Evolutionary conservation across 2,797 vertebrate species (phyloP).

Genomic region (Fundulus diaphanus): DNA sequence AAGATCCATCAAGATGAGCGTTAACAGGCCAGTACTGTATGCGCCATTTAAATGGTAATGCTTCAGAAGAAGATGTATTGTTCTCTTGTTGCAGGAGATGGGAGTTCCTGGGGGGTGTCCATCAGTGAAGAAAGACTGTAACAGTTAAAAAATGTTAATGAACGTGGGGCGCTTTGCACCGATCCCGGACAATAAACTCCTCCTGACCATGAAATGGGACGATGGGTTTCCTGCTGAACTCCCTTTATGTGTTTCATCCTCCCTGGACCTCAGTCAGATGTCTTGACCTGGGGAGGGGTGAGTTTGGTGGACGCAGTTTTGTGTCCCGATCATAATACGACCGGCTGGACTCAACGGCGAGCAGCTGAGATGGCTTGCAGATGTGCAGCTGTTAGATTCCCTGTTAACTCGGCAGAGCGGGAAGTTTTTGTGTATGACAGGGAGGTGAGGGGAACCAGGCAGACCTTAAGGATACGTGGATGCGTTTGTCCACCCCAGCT

Average conservation of each 20-base stretch:
- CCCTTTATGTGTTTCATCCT: conserved; percentile 20
- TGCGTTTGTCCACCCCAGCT: not conserved
- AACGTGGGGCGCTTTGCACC: conserved; percentile 53
- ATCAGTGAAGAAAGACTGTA: conserved; percentile 20
- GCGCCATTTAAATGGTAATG: conserved; percentile 56
- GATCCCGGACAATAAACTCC: conserved; percentile 56
- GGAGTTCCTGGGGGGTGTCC: not conserved
- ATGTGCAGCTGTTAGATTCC: conserved; percentile 78
- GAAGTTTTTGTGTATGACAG: not conserved
- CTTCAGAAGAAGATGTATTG: conserved; percentile 42
- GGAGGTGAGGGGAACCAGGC: conserved; percentile 5
- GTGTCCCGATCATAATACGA: conserved; percentile 50
- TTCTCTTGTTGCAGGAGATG: conserved; percentile 28
- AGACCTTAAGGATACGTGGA: conserved; percentile 44
- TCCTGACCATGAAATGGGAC: conserved; percentile 63
- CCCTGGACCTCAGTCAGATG: conserved; percentile 49
- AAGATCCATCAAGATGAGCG: conserved; percentile 50
- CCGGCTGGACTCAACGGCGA: conserved; percentile 60
- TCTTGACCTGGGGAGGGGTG: conserved; percentile 45
- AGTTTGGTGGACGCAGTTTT: conserved; percentile 50
- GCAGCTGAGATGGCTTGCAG: conserved; percentile 78
- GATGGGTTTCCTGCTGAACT: conserved; percentile 52
- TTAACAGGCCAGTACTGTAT: conserved; percentile 38
- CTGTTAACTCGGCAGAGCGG: conserved; percentile 58
- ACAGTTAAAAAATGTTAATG: conserved; percentile 58